These are phyloP conservation scores for Theristicus caerulescens DNA, from an alignment of 2,113 vertebrate genomes.

Conservation along the genomic window DNA sequence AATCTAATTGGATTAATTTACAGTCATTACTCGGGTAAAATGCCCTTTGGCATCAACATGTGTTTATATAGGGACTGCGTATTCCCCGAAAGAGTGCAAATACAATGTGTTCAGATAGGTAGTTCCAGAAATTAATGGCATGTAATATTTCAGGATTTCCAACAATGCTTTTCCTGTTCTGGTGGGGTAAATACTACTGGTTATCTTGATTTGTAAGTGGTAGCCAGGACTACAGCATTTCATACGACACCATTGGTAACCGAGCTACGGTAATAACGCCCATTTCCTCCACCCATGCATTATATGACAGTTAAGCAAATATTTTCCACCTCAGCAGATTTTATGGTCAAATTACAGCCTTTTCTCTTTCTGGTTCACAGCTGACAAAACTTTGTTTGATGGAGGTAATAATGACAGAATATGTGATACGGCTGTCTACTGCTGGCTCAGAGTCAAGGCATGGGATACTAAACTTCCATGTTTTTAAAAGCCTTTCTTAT, in stretches of 20 bases:
- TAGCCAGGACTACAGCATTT: not conserved
- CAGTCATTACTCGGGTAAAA: not conserved
- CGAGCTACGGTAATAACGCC: not conserved
- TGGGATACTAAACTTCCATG: rapidly evolving
- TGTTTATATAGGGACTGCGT: not conserved
- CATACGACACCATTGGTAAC: rapidly evolving
- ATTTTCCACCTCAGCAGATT: not conserved
- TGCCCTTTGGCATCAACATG: not conserved
- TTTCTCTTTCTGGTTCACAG: not conserved
- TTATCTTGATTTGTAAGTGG: not conserved
- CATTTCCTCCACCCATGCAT: not conserved
- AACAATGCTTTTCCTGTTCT: not conserved
- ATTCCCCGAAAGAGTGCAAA: not conserved
- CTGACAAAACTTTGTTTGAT: not conserved
- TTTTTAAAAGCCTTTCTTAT: not conserved
- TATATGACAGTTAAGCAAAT: not conserved
- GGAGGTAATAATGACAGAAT: not conserved
- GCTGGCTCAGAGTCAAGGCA: not conserved
- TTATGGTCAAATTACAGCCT: not conserved
- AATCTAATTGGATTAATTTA: not conserved
- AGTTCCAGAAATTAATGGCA: not conserved
- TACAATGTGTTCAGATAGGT: not conserved
- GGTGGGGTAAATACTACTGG: not conserved
- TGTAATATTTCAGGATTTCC: not conserved
- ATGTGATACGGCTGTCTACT: not conserved